Base-by-base conservation (phyloP, 2,888 invertebrate species). In the Apamea crenata region DNA sequence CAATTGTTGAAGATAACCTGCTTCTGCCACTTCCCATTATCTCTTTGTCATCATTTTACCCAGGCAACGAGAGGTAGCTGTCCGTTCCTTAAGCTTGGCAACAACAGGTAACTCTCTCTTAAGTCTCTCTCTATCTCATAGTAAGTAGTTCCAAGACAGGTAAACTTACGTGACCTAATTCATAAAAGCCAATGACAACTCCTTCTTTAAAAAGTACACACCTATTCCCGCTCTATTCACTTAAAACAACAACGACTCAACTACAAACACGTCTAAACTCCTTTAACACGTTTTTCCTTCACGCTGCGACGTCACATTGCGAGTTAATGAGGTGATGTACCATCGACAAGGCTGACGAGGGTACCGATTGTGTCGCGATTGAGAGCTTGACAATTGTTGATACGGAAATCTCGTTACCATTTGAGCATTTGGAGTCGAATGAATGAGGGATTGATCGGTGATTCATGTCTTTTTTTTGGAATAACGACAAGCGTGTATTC, bases 371-470 rank as follows among this genome's bases (percentile, higher is more conserved):
- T 79, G 82, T 81, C 65, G 16, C 80, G 76, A 86, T 78, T 74
- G 76, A 79, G 74, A 32, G 68, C 71, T 70, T 78, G 76, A 85
- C 85, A 74, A 69, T 85, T 83, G 86, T 82, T 86, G 86, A 86
- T 87, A 77, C 88, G 86, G 74, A 85, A 88, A 86, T 88, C 80
- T 88, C 71, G 86, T 86, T 86, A 85, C 67, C 32, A 75, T 77
- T 73, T 44, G 14, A 86, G 77, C 59, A 69, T 40, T 73, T 10
- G n/a, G n/a, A 40, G 18, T 65, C 5, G 71, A 69, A 65, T 47
- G 69, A 56, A n/a, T 40, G 53, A 29, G 47, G 32, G n/a, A 56
- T 61, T 44, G 63, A 65, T 74, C 44, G 44, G 67, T 32, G 18
- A 61, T 78, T 74, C 40, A 47, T n/a, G 50, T 18, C 47, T 18